These are phyloP conservation scores for Charaxes varanes DNA, from an alignment of 1,140 invertebrate species.

Conservation along the genomic window DNA sequence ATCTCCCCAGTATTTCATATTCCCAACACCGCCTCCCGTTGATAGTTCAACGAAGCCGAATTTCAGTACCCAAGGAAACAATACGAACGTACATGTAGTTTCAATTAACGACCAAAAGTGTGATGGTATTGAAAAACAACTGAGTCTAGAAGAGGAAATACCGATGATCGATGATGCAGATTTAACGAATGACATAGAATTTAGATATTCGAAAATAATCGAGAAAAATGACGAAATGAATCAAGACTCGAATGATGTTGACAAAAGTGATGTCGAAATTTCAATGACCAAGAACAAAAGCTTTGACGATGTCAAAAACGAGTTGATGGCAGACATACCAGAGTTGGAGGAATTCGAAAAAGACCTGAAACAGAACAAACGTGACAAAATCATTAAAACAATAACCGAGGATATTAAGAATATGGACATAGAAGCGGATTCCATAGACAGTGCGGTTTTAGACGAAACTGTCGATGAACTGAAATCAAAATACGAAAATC, in stretches of 20 bases:
- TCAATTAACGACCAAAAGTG: slow-evolving; percentile 24
- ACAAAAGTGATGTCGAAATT: slow-evolving; percentile 8
- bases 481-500: slow-evolving; percentile 63
- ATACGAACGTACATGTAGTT: no score
- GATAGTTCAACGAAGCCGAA: slow-evolving; percentile 35
- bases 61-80: no score
- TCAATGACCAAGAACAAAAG: slow-evolving; percentile 50
- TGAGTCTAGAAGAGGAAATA: slow-evolving; percentile 71
- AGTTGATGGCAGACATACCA: slow-evolving; percentile 70
- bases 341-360: slow-evolving; percentile 69
- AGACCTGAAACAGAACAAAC: slow-evolving; percentile 58
- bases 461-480: slow-evolving; percentile 63
- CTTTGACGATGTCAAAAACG: slow-evolving; percentile 70
- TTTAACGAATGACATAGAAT: slow-evolving; percentile 64
- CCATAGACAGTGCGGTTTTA: slow-evolving; percentile 53
- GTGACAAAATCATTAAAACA: slow-evolving; percentile 54
- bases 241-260: slow-evolving; percentile 11
- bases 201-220: slow-evolving; percentile 59
- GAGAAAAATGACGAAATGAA: slow-evolving; percentile 38
- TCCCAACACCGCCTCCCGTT: slow-evolving; percentile 58
- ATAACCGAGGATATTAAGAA: slow-evolving; percentile 53
- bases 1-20: slow-evolving; percentile 68
- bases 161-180: slow-evolving; percentile 71
- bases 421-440: slow-evolving; percentile 51
- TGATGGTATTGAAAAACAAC: slow-evolving; percentile 65